Conservation (phyloP, 64 coral and sea anemone species). For the Orbicella faveolata region DNA sequence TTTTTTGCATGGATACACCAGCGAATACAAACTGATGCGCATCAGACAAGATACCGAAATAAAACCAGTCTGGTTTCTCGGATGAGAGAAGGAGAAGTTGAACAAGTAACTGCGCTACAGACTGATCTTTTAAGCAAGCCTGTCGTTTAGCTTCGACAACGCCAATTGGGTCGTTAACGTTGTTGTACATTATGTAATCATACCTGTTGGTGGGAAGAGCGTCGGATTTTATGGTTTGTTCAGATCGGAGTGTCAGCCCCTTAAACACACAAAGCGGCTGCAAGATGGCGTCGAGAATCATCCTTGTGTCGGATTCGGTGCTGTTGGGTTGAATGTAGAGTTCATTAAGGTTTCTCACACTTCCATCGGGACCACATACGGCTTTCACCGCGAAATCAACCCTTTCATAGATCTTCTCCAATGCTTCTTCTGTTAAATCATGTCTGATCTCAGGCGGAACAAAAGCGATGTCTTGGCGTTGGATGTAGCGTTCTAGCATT, state of each 20-base stretch:
- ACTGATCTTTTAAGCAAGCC: not conserved
- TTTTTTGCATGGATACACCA: not conserved
- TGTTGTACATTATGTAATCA: constrained; percentile 4
- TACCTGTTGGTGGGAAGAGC: not conserved
- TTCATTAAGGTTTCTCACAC: not conserved
- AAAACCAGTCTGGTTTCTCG: not conserved
- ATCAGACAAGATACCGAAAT: constrained; percentile 14
- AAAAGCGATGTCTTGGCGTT: not conserved
- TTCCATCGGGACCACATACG: not conserved
- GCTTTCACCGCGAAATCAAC: not conserved
- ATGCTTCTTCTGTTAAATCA: not conserved
- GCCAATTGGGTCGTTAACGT: not conserved
- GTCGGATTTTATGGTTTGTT: not conserved
- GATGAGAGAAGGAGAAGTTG: not conserved
- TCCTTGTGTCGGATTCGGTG: not conserved
- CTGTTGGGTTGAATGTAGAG: not conserved
- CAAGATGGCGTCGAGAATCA: not conserved
- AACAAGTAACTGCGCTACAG: not conserved
- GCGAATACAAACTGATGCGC: not conserved
- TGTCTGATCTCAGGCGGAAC: not conserved
- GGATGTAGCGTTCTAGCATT: not conserved
- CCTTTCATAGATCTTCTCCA: not conserved
- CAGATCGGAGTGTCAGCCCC: not conserved
- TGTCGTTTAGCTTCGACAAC: constrained; percentile 11
- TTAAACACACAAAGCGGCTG: not conserved